These are phyloP conservation scores for Druon quercuslanigerum DNA, from an alignment of 1,140 invertebrate species.

Conservation along the genomic window DNA sequence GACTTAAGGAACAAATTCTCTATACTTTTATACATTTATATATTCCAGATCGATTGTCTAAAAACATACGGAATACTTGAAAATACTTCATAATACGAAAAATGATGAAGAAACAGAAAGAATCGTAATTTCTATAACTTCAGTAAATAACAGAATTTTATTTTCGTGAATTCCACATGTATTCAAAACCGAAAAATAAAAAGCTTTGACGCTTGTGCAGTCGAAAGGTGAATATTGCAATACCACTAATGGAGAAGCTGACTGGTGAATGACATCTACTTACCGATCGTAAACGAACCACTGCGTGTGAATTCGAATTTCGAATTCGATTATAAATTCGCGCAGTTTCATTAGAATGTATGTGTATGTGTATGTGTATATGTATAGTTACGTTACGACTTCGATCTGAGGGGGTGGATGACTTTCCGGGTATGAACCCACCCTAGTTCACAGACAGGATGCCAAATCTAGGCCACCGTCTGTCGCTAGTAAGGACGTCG, in stretches of 20 bases:
- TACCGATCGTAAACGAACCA: slow-evolving; percentile 24
- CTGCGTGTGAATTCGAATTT: slow-evolving; percentile 19
- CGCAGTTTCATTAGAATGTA: slow-evolving; percentile 20
- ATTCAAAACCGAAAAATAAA: background rate
- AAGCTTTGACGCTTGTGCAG: background rate
- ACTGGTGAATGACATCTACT: slow-evolving; percentile 22
- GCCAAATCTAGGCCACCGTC: slow-evolving; percentile 55
- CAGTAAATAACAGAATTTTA: background rate
- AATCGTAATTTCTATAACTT: background rate
- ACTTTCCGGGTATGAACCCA: slow-evolving; percentile 3
- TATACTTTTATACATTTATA: no score
- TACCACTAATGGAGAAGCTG: slow-evolving; percentile 13
- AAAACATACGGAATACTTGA: no score
- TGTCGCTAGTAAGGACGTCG: slow-evolving; percentile 50
- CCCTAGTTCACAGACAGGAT: slow-evolving; percentile 26
- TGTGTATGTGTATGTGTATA: background rate
- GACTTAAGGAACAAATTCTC: no score
- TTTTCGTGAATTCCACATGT: background rate
- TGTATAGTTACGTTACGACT: slow-evolving; percentile 5
- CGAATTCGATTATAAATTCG: slow-evolving; percentile 25
- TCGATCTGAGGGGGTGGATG: slow-evolving; percentile 12
- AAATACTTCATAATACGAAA: no score
- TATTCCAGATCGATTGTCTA: no score
- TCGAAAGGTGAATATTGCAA: background rate
- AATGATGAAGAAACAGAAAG: background rate